Evolutionary conservation across 2,888 invertebrate genomes (phyloP), one percentile per base, ranked within the genome.

Genomic region (Notodromas monacha): DNA sequence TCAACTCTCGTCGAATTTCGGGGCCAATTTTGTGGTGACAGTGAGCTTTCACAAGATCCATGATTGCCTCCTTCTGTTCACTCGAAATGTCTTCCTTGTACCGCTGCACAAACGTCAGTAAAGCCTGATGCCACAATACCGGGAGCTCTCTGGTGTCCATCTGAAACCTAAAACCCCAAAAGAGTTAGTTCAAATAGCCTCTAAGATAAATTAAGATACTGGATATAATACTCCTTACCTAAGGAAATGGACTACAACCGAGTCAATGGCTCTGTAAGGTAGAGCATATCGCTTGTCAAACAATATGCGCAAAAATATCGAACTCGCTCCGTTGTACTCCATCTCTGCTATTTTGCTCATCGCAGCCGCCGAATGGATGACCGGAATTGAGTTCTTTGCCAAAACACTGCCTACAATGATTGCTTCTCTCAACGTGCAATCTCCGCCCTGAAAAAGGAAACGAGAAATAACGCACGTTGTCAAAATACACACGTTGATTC

Each of bases 281-380:
- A 99, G 55, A 1, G 89, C 84, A 55, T 96, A 96, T 46, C 89
- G 84, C 51, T 96, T 96, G 45, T 92, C 86, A 36, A 96, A 63
- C 35, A 96, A 65, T 45, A 79, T 70, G 35, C 84, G 57, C 32
- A 96, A 56, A 45, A 96, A 81, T 42, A 92, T 76, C 16, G 84
- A 86, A 49, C 73, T 86, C 1, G 89, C 77, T 2, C 92, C 92
- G 14, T 68, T 72, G 45, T 86, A 89, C 41, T 74, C 77, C 86
- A 92, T 86, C 55, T 86, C 84, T 26, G 86, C 84, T 34, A 96
- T 74, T 55, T 81, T 77, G 15, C 86, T 52, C 44, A 96, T 62
- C 15, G 86, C 81, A 2, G 89, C 89, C 16, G 79, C 73, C 0
- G 92, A 81, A 51, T 96, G 89, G 15, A 86, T 54, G 32, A 84